Evolutionary conservation across 1,140 invertebrate species (phyloP).

Genomic region (Tribolium madens): DNA sequence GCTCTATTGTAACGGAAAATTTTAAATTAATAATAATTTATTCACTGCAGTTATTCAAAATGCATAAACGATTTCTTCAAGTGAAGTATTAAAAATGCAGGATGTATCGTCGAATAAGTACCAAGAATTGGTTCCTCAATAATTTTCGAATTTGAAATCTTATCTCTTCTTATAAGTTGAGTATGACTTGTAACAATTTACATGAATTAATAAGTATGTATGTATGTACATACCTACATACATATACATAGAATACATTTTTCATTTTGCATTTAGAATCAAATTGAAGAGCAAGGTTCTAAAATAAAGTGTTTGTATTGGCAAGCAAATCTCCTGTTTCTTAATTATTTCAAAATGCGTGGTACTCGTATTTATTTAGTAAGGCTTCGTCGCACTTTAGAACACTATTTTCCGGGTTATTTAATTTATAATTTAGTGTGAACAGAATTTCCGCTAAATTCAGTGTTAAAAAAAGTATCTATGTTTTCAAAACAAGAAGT

Average conservation of each 20-base stretch:
- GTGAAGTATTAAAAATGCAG: slow-evolving; percentile 16
- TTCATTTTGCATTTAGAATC: background rate
- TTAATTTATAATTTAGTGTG: slow-evolving; percentile 14
- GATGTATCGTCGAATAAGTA: slow-evolving; percentile 8
- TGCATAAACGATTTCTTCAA: slow-evolving; percentile 19
- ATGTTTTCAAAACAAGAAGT: background rate
- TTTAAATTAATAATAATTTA: slow-evolving; percentile 16
- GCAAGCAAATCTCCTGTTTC: background rate
- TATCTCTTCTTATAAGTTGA: background rate
- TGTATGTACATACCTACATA: too few relatives aligned
- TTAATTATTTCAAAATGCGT: background rate
- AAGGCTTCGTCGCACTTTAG: slow-evolving; percentile 9
- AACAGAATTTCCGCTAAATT: background rate
- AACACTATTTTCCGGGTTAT: slow-evolving; percentile 28
- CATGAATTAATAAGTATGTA: too few relatives aligned
- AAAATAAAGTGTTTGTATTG: slow-evolving; percentile 1
- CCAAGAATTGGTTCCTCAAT: slow-evolving; percentile 28
- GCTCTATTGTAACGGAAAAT: background rate
- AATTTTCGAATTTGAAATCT: slow-evolving; percentile 5
- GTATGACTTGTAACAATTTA: too few relatives aligned
- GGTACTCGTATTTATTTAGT: background rate
- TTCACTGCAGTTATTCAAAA: slow-evolving; percentile 1
- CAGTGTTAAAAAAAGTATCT: background rate
- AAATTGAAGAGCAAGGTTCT: too few relatives aligned
- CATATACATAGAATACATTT: too few relatives aligned